phyloP scores from a whole-genome alignment of 2,888 invertebrate species.

The Sphaerophoria taeniata region DNA sequence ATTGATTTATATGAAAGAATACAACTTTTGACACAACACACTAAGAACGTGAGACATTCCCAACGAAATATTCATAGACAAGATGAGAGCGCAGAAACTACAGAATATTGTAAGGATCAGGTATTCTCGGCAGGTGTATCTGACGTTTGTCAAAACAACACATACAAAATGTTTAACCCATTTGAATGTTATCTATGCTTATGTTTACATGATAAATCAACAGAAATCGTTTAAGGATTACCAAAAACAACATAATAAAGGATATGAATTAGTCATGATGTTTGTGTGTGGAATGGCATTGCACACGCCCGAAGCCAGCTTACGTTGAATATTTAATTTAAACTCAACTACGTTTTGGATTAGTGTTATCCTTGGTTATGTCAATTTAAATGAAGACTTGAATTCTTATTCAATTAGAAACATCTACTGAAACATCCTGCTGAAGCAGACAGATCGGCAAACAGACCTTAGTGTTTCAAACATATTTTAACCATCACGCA shows the following conservation, averaged over 20 bases:
- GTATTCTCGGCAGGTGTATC: slow-evolving; percentile 61
- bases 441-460: background rate
- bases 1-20: slow-evolving; percentile 56
- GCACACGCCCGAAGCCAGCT: background rate
- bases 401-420: background rate
- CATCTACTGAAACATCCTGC: background rate
- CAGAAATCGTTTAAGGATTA: slow-evolving; percentile 54
- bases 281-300: slow-evolving; percentile 7
- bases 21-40: slow-evolving; percentile 44
- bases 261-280: background rate
- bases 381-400: slow-evolving; percentile 2
- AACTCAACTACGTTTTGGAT: background rate
- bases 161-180: slow-evolving; percentile 42
- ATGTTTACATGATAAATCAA: slow-evolving; percentile 52
- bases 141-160: slow-evolving; percentile 33
- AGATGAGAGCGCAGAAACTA: slow-evolving; percentile 21
- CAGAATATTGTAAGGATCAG: slow-evolving; percentile 38
- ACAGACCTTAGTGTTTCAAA: background rate
- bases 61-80: background rate
- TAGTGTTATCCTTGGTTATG: background rate
- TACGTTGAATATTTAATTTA: background rate
- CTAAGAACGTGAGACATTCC: slow-evolving; percentile 15
- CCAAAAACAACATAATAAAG: slow-evolving; percentile 19
- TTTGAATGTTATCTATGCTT: slow-evolving; percentile 37
- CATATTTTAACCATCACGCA: background rate